Conservation (phyloP, 1,140 invertebrate species). For the Acromyrmex echinatior region DNA sequence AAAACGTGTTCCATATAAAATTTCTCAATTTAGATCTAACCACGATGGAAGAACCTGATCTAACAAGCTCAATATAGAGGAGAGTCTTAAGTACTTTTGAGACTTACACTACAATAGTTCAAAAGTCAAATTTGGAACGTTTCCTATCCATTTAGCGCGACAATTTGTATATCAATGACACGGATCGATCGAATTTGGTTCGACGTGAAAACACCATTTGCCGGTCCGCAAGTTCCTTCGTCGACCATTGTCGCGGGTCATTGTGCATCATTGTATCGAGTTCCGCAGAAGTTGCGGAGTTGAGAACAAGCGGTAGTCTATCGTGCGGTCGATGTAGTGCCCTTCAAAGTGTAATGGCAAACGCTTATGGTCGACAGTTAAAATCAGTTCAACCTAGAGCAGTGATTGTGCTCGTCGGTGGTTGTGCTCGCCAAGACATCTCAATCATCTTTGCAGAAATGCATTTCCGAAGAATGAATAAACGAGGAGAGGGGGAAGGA, state of each 20-base stretch:
- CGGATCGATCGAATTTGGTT: slow-evolving; percentile 35
- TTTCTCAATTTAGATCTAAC: neutral
- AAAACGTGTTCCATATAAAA: neutral
- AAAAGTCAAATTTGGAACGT: slow-evolving; percentile 25
- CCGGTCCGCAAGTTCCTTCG: slow-evolving; percentile 7
- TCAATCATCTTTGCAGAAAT: slow-evolving; percentile 81
- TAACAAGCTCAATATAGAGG: neutral
- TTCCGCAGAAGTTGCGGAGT: slow-evolving; percentile 52
- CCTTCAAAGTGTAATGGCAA: slow-evolving; percentile 64
- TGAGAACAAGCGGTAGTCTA: slow-evolving; percentile 58
- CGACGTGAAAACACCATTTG: slow-evolving; percentile 23
- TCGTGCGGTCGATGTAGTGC: slow-evolving; percentile 38
- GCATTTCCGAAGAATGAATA: slow-evolving; percentile 84
- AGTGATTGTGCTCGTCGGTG: neutral
- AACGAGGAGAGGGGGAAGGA: slow-evolving; percentile 53
- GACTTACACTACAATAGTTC: neutral
- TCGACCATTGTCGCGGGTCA: slow-evolving; percentile 65
- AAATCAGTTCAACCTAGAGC: slow-evolving; percentile 55
- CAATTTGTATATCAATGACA: slow-evolving; percentile 63
- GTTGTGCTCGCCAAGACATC: slow-evolving; percentile 69
- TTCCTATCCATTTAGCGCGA: slow-evolving; percentile 35
- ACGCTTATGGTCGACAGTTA: slow-evolving; percentile 63
- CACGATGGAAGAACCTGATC: no score
- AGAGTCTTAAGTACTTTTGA: neutral
- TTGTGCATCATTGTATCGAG: slow-evolving; percentile 65